Percentiles rank a stretch among this genome's conserved stretches.
Evolutionary conservation across 2,888 invertebrate species (phyloP).

Genomic region (Tillus elongatus): DNA sequence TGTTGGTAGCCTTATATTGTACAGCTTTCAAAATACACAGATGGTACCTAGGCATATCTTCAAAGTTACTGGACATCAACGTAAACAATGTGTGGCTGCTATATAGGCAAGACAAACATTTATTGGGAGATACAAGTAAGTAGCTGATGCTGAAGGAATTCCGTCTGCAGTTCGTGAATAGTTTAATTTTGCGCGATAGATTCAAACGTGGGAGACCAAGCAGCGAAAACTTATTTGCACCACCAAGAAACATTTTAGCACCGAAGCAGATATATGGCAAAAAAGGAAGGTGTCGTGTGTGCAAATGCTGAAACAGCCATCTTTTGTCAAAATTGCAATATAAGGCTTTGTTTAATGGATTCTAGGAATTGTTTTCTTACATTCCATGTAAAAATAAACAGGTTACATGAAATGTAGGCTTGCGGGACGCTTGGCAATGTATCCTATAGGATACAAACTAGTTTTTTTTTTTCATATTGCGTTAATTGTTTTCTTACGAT

Average conservation of each 20-base stretch:
- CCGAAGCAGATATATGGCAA: too few species aligned
- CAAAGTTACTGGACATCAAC: constrained; percentile 8
- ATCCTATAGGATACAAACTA: too few species aligned
- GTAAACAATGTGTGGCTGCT: constrained; percentile 11
- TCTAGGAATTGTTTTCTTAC: too few species aligned
- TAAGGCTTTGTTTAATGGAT: too few species aligned
- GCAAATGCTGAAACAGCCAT: constrained; percentile 1
- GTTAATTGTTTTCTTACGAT: too few species aligned
- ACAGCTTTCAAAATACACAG: constrained; percentile 2
- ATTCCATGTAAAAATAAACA: too few species aligned
- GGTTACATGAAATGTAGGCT: too few species aligned
- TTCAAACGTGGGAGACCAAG: background rate
- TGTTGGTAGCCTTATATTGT: constrained; percentile 12
- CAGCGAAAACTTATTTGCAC: too few species aligned
- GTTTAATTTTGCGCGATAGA: background rate
- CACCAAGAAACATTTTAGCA: too few species aligned
- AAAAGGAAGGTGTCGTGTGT: constrained; percentile 2
- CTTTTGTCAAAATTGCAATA: constrained; percentile 1
- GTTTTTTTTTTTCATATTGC: too few species aligned
- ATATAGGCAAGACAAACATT: constrained; percentile 6
- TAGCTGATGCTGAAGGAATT: constrained; percentile 4
- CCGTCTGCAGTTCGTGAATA: background rate
- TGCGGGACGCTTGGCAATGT: too few species aligned
- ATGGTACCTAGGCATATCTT: constrained; percentile 9
- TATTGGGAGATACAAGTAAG: background rate